A percentile compares a stretch with the other conserved stretches of the same genome.
Conservation (phyloP, 1,140 invertebrate genomes). For the Lepidostoma basale region DNA sequence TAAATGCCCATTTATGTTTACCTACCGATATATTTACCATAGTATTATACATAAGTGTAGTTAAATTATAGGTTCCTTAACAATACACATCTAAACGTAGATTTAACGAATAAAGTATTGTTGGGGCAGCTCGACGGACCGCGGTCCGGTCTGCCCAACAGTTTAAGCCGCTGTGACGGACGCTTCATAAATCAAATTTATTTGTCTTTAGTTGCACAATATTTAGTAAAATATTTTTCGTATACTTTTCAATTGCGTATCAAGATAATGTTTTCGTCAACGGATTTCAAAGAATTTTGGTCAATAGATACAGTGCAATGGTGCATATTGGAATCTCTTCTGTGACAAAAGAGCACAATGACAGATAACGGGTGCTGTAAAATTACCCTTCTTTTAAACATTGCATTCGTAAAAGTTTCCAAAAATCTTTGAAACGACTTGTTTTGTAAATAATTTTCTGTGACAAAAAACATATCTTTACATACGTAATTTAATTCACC, state of each 20-base stretch:
- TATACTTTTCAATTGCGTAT: slow-evolving; percentile 37
- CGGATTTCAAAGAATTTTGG: no score
- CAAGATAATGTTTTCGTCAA: slow-evolving; percentile 18
- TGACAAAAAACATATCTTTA: slow-evolving; percentile 26
- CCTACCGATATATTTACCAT: slow-evolving; percentile 42
- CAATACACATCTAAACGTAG: slow-evolving; percentile 40
- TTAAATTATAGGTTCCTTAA: slow-evolving; percentile 40
- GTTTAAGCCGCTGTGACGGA: no score
- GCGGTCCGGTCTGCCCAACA: no score
- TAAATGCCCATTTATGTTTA: slow-evolving; percentile 44
- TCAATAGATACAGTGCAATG: no score
- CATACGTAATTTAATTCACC: slow-evolving; percentile 29
- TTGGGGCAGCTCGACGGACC: no score
- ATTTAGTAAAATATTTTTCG: slow-evolving; percentile 30
- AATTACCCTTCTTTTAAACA: no score
- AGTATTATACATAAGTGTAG: slow-evolving; percentile 41
- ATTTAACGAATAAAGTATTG: slow-evolving; percentile 42
- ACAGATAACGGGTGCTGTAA: no score
- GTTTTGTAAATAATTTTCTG: background rate
- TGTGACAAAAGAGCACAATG: no score
- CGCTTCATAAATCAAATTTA: slow-evolving; percentile 15
- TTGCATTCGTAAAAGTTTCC: no score
- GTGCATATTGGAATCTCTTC: no score
- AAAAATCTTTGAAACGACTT: background rate
- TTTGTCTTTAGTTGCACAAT: slow-evolving; percentile 7